These are phyloP conservation scores for Muscicapa adusta DNA, from an alignment of 2,113 vertebrate species.

Conservation along the genomic window DNA sequence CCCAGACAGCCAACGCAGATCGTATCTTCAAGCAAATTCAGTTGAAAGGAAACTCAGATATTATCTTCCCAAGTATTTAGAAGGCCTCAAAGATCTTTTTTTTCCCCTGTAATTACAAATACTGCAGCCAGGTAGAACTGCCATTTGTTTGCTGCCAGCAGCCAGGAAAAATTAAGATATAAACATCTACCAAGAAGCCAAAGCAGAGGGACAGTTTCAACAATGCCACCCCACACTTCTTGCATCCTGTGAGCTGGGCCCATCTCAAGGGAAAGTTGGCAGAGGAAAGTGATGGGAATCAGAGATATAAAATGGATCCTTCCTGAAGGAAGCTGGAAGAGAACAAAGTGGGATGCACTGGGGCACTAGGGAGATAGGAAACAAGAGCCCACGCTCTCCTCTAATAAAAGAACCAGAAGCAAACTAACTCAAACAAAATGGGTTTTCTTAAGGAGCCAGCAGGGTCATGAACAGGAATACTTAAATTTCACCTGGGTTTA, in stretches of 20 bases:
- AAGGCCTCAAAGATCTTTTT: neutral
- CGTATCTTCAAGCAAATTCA: constrained; percentile 17
- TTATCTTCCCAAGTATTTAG: constrained; percentile 39
- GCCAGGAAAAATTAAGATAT: neutral
- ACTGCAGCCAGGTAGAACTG: neutral
- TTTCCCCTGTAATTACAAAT: neutral
- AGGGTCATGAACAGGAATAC: neutral
- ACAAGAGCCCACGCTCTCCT: neutral
- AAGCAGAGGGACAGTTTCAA: neutral
- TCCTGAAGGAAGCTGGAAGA: neutral
- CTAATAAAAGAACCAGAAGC: neutral
- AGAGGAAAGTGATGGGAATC: neutral
- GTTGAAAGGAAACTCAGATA: constrained; percentile 54
- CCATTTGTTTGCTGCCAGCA: neutral
- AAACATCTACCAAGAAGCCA: neutral
- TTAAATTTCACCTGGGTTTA: neutral
- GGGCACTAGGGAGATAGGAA: neutral
- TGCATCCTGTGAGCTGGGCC: neutral
- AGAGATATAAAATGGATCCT: neutral
- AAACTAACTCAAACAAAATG: neutral
- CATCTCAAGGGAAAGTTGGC: neutral
- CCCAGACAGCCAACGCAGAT: constrained; percentile 39
- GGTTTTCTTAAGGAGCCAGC: neutral
- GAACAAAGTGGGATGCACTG: neutral
- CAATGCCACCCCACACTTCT: neutral